Percentiles rank a stretch among this genome's conserved stretches.
Conservation (phyloP, 2,888 invertebrate genomes). For the Arge pagana region DNA sequence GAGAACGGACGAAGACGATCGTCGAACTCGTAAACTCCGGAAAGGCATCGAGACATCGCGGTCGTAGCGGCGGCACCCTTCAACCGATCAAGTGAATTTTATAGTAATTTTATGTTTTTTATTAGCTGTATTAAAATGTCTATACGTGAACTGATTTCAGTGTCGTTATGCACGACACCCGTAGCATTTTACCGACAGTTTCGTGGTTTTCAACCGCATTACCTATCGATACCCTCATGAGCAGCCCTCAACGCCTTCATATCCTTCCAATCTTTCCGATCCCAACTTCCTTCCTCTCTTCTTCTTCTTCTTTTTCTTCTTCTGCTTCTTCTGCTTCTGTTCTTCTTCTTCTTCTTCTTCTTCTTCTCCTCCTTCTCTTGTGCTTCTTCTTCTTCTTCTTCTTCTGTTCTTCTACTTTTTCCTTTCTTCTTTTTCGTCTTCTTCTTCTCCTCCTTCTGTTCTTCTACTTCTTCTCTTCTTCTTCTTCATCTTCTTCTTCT, state of each 20-base stretch:
- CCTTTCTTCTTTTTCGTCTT: too few species aligned
- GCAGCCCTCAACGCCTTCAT: too few species aligned
- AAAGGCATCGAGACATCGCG: slow-evolving; percentile 11
- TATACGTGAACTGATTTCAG: slow-evolving; percentile 20
- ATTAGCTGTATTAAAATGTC: slow-evolving; percentile 33
- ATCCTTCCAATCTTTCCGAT: too few species aligned
- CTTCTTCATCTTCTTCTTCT: too few species aligned
- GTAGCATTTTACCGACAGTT: too few species aligned
- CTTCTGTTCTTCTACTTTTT: slow-evolving; percentile 6
- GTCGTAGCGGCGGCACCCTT: slow-evolving; percentile 6
- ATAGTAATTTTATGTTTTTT: slow-evolving; percentile 36
- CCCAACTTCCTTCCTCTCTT: neutral
- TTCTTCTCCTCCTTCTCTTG: neutral
- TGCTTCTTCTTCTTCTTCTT: slow-evolving; percentile 10
- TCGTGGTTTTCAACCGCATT: slow-evolving; percentile 3
- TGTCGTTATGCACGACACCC: neutral
- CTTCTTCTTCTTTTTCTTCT: slow-evolving; percentile 16
- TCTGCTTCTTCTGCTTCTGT: neutral
- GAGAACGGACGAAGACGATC: too few species aligned
- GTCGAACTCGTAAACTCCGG: slow-evolving; percentile 15
- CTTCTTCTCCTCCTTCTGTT: too few species aligned
- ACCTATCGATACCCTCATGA: too few species aligned
- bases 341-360: slow-evolving; percentile 7
- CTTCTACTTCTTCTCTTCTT: too few species aligned
- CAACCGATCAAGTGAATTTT: slow-evolving; percentile 45